Conservation (phyloP, 2,888 invertebrate genomes). For the Apotomis betuletana region DNA sequence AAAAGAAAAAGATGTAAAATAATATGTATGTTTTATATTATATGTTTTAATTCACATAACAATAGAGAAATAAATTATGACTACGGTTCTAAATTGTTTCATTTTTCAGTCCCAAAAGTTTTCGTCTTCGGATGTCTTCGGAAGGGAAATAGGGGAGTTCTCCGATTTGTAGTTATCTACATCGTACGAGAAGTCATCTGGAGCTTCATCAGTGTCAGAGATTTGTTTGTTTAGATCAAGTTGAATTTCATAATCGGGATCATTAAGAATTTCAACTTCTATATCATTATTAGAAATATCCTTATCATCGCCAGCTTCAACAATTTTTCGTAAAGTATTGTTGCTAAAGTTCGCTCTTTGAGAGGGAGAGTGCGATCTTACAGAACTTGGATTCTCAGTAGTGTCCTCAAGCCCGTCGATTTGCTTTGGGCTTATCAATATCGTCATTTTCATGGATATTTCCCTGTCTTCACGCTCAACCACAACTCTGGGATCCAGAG, state of each 20-base stretch:
- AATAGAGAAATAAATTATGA: constrained; percentile 73
- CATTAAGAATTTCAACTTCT: constrained; percentile 50
- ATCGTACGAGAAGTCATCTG: constrained; percentile 66
- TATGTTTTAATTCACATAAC: constrained; percentile 67
- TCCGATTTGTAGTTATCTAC: constrained; percentile 64
- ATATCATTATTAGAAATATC: constrained; percentile 53
- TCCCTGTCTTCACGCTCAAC: too few relatives aligned
- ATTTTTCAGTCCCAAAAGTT: constrained; percentile 68
- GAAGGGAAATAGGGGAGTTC: constrained; percentile 62
- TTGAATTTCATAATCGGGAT: constrained; percentile 8
- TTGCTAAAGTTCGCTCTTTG: constrained; percentile 50
- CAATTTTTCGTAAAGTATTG: constrained; percentile 60
- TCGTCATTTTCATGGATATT: too few relatives aligned
- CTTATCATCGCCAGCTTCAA: constrained; percentile 51
- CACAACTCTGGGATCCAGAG: too few relatives aligned
- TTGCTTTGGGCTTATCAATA: not conserved
- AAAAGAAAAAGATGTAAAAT: constrained; percentile 59
- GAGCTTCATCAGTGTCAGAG: constrained; percentile 44
- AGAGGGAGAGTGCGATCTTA: constrained; percentile 46
- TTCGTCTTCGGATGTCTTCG: constrained; percentile 66
- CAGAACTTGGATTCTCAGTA: not conserved
- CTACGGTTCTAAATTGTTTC: constrained; percentile 58
- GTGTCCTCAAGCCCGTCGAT: not conserved
- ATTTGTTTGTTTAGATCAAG: constrained; percentile 48
- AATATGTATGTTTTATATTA: constrained; percentile 66